phyloP scores from a whole-genome alignment of 2,113 vertebrate genomes.

The Tragelaphus imberbis region DNA sequence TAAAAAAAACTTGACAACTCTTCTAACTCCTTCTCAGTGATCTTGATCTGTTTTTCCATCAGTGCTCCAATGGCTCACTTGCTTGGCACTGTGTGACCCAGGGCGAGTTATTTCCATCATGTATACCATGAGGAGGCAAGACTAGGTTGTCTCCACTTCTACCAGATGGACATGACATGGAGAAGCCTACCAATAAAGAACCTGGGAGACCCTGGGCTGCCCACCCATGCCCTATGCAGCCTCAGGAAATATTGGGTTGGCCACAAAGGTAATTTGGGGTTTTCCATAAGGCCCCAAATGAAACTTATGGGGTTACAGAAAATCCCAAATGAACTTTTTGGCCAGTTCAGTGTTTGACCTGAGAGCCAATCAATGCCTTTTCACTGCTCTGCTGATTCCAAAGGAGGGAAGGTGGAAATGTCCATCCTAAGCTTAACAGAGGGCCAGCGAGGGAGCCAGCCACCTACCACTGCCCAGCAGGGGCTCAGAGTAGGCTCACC shows the following conservation, averaged over 20 bases:
- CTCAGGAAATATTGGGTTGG: neutral
- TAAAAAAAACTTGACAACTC: neutral
- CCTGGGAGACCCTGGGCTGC: neutral
- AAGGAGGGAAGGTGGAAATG: neutral
- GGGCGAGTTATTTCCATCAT: neutral
- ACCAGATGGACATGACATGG: neutral
- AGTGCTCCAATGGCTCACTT: neutral
- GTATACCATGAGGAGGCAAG: neutral
- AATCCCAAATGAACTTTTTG: neutral
- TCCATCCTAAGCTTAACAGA: neutral
- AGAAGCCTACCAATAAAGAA: neutral
- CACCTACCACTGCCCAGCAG: neutral
- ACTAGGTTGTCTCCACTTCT: neutral
- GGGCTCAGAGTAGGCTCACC: constrained; percentile 65
- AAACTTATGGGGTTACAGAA: neutral
- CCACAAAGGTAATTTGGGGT: neutral
- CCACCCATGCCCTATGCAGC: neutral
- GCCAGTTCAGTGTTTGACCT: neutral
- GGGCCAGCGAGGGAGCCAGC: neutral
- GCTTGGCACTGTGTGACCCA: neutral
- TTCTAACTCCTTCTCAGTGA: neutral
- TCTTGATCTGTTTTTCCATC: neutral
- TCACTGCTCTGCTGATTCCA: neutral
- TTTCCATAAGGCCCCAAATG: neutral
- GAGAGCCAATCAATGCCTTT: neutral